Percentiles rank a stretch among this genome's conserved stretches.
Conservation (phyloP, 2,888 invertebrate genomes). For the Rhagophthalmus giganteus region DNA sequence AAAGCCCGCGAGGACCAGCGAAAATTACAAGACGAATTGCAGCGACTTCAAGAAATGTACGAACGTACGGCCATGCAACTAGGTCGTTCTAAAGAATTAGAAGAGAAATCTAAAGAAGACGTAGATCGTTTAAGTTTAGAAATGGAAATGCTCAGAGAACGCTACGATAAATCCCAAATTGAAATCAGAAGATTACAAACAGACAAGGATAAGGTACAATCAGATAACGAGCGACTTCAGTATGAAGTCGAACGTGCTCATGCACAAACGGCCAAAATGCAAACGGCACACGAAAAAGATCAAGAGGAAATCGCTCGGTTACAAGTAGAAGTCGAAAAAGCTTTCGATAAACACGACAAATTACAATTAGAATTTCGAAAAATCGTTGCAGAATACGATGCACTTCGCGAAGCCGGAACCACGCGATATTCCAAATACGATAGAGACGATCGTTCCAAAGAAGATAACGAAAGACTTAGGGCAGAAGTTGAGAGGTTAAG, state of each 20-base stretch:
- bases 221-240: conserved; percentile 80
- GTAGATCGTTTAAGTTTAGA: conserved; percentile 77
- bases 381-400: conserved; percentile 77
- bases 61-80: conserved; percentile 84
- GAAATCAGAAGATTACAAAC: conserved; percentile 80
- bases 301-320: conserved; percentile 87
- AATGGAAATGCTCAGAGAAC: conserved; percentile 83
- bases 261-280: conserved; percentile 82
- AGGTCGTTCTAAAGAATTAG: conserved; percentile 83
- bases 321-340: conserved; percentile 85
- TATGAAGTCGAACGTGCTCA: conserved; percentile 87
- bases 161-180: conserved; percentile 85
- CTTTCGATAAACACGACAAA: conserved; percentile 89
- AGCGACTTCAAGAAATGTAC: conserved; percentile 85
- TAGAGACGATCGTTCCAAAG: conserved; percentile 68
- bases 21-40: conserved; percentile 84
- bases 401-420: conserved; percentile 75
- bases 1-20: conserved; percentile 85
- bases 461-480: conserved; percentile 77
- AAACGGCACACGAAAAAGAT: conserved; percentile 82
- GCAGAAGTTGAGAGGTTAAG: conserved; percentile 80
- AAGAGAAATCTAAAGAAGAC: conserved; percentile 88
- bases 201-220: conserved; percentile 83
- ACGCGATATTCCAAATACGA: conserved; percentile 76
- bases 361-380: conserved; percentile 79